phyloP scores from a whole-genome alignment of 2,113 vertebrate species.

The Emydocephalus ijimae region DNA sequence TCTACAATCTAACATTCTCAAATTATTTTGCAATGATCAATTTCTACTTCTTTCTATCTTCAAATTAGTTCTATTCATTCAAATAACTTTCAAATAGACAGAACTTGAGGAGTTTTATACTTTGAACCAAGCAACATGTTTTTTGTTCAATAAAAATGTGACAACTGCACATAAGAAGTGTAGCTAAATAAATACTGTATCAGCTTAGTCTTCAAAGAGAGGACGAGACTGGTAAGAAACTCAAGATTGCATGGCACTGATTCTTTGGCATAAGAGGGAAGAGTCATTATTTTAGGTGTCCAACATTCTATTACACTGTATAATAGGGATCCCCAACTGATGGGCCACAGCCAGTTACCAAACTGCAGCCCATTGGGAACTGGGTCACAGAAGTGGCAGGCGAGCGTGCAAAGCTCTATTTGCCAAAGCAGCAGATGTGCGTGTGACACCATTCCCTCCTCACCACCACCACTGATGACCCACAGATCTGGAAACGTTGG shows the following conservation, averaged over 20 bases:
- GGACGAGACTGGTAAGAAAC: not conserved
- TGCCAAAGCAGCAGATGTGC: too few species aligned
- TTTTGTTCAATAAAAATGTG: not conserved
- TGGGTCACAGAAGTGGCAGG: too few species aligned
- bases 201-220: not conserved
- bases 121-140: not conserved
- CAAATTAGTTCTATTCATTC: constrained; percentile 36
- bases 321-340: not conserved
- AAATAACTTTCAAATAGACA: constrained; percentile 34
- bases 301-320: not conserved
- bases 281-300: not conserved
- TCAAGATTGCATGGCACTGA: not conserved
- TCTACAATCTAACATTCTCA: constrained; percentile 12
- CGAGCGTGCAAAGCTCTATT: too few species aligned
- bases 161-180: not conserved
- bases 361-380: too few species aligned
- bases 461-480: too few species aligned
- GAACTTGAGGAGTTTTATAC: constrained; percentile 42
- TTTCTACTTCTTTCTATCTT: not conserved
- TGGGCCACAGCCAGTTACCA: too few species aligned
- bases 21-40: constrained; percentile 51
- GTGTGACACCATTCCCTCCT: too few species aligned
- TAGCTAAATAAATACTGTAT: not conserved
- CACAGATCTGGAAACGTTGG: too few species aligned
- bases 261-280: not conserved